Evolutionary conservation across 2,113 vertebrate genomes (phyloP), one percentile per base, ranked within the genome.

Genomic region (Ginglymostoma cirratum): DNA sequence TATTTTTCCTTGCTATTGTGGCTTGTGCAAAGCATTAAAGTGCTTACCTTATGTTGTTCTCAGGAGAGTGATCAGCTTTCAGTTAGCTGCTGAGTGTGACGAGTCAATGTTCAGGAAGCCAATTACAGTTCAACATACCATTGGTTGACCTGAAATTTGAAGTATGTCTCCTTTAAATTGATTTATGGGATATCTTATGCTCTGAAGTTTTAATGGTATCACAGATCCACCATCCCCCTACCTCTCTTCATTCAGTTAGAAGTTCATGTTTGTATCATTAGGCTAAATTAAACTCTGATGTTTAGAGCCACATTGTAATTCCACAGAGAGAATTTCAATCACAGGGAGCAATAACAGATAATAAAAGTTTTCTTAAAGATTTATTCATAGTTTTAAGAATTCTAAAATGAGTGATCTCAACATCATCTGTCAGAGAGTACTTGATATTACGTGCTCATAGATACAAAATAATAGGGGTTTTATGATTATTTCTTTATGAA

Each of bases 91-190:
- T 90, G 55, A 24, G 27, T 55, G 45, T 90, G 87, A 90, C 34
- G 34, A 61, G 27, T 12, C 27, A 61, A 90, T 90, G 55, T 90
- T 34, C 48, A 90, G 87, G 52, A 55, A 61, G 55, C 87, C 55
- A 61, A 90, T 90, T 90, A 34, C 87, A 90, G 52, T 90, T 61
- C 87, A 90, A 34, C 87, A 90, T 52, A 90, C 87, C 48, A 90
- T 34, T 90, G 34, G 30, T 61, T 61, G 87, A 90, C 87, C 55
- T 83, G 80, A 83, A 83, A 83, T 83, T 45, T 83, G 80, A 42
- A 42, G 80, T 83, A 83, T 83, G 55, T 90, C 52, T 90, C 48
- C 27, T 90, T 61, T 52, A 61, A 90, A 61, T 52, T 90, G 87
- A 90, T 90, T 90, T 90, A 90, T 90, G 30, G 87, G 87, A 34